Evolutionary conservation across 2,888 invertebrate genomes (phyloP), one percentile per base, ranked within the genome.

Genomic region (Exocentrus adspersus): DNA sequence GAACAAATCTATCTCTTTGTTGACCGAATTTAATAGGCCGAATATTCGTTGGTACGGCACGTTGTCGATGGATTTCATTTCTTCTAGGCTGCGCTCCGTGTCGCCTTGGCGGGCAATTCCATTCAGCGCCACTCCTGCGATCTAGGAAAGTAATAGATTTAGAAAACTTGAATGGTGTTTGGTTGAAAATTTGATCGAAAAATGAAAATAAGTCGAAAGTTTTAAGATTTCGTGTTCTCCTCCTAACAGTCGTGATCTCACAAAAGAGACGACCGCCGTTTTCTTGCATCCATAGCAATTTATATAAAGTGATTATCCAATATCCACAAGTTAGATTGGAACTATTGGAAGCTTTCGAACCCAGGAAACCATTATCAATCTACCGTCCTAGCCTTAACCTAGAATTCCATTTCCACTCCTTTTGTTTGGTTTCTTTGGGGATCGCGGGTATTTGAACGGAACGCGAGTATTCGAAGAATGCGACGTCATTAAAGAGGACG

Each of bases 41-140:
- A 93, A 93, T 72, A 94, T 93, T 80, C 89, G 90, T 79, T 90
- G 90, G 80, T 90, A 93, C 75, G 90, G 90, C 62, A 87, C 86
- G 79, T 92, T 92, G 42, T 86, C 84, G 19, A 89, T 85, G 65
- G 87, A 86, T 62, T 87, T 85, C 69, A 93, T 86, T 73, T 91
- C 89, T 69, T 89, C 88, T 57, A 90, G 85, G 0, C 90, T 88
- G 69, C 86, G 85, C 77, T 90, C 90, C 62, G 90, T 87, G 77
- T 93, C 92, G 24, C 91, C 91, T 72, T 87, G 88, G 79, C 87
- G 86, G 76, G 90, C 85, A 48, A 92, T 85, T n/a, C 93, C 93
- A 75, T 93, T 93, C 53, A 94, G 81, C 7, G 90, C 88, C 28
- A 93, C 91, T 32, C 92, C 94, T 21, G 90, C 87, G 68, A 94